Base-by-base conservation (phyloP, 2,888 invertebrate genomes). In the Tiliacea aurago region DNA sequence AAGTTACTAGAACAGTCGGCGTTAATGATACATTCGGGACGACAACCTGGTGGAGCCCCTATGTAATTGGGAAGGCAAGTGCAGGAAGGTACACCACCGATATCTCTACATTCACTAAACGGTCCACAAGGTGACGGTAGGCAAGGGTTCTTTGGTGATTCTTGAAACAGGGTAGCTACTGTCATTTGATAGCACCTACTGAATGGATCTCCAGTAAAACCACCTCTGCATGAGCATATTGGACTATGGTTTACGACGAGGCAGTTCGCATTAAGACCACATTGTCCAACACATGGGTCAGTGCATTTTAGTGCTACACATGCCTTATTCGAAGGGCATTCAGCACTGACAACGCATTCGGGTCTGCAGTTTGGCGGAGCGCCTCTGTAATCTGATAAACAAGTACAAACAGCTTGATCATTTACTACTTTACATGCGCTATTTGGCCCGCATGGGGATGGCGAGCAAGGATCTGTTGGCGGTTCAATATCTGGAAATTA, bases 381-480 rank as follows among this genome's bases (percentile, higher is more conserved):
- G 63, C 98, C 98, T 70, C 97, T 96, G 86, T 97, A 97, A 82
- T 97, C 96, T 62, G 97, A 96, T 80, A 97, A 92, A 89, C 98
- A 98, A 66, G 97, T 97, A 90, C 98, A 98, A 33, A 97, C 97
- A 0, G 97, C 97, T 94, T 98, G 97, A 43, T 96, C 97, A 86
- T 98, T 98, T 43, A 97, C 91, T 91, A 97, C 97, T 86, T 97
- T 97, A 89, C 98, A 98, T 86, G 97, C 96, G 81, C 98, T 98
- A 89, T 98, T 98, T 10, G 98, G 97, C 53, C 98, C 98, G 90
- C 98, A 99, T 0, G 98, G 98, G 4, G 98, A 97, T 67, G 98
- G 98, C 80, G 96, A 93, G 89, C 98, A 98, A 4, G 98, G 98
- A 88, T 97, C 90, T 72, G 87, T 80, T 83, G 90, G 91, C 75